Conservation (phyloP, 1,140 invertebrate species). For the Melipona quadrifasciata region DNA sequence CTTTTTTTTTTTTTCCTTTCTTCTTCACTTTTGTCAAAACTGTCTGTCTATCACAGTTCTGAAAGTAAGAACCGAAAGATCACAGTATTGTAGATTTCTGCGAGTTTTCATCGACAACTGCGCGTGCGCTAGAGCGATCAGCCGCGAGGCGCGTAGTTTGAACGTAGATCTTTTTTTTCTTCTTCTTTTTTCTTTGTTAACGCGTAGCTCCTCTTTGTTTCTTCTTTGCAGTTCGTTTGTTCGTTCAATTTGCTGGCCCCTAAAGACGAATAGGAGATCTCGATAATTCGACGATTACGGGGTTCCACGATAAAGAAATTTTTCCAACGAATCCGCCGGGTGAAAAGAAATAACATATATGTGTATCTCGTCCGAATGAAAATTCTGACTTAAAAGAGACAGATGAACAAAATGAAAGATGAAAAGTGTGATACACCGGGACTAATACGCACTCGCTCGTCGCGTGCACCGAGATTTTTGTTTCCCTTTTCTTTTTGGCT, state of each 20-base stretch:
- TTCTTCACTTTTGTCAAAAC: neutral
- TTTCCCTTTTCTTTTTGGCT: conserved; percentile 26
- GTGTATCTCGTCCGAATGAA: neutral
- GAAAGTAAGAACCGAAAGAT: neutral
- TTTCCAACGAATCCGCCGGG: neutral
- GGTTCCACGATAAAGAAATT: neutral
- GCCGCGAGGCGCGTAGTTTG: neutral
- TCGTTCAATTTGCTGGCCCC: neutral
- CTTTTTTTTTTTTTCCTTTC: neutral
- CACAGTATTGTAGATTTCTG: neutral
- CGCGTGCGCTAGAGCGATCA: neutral
- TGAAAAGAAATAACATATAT: neutral
- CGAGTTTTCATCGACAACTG: neutral
- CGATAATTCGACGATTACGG: neutral
- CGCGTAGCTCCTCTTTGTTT: neutral
- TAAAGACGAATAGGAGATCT: neutral
- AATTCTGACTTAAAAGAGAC: neutral
- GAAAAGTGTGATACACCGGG: conserved; percentile 16
- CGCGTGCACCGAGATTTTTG: conserved; percentile 40
- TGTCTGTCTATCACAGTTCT: neutral
- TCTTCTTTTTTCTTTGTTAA: neutral
- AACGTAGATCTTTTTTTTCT: neutral
- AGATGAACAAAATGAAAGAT: neutral
- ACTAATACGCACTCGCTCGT: conserved; percentile 55
- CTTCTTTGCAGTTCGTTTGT: neutral